Percentiles rank a stretch among this genome's conserved stretches.
Conservation (phyloP, 2,888 invertebrate species). For the Drosophila atroscutellata region DNA sequence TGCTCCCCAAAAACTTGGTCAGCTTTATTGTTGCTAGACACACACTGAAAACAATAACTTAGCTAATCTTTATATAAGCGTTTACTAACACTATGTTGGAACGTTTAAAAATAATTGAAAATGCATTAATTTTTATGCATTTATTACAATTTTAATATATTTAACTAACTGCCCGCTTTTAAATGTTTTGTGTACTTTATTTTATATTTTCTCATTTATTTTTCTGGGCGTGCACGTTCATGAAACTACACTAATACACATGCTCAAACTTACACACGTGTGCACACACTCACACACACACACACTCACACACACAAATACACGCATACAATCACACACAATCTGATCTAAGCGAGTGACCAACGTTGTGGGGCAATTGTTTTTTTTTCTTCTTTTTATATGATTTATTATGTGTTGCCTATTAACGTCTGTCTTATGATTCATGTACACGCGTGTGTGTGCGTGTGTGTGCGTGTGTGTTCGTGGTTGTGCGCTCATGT, state of each 20-base stretch:
- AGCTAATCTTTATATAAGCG: fast-evolving
- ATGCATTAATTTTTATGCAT: neutral
- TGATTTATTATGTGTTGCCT: conserved; percentile 80
- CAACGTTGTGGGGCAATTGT: conserved; percentile 11
- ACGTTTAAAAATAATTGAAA: fast-evolving
- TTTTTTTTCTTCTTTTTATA: conserved; percentile 24
- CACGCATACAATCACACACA: conserved; percentile 9
- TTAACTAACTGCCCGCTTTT: neutral
- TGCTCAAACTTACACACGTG: conserved; percentile 5
- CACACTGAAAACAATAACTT: conserved; percentile 40
- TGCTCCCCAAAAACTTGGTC: conserved; percentile 44
- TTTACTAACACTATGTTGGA: neutral
- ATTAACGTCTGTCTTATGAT: conserved; percentile 67
- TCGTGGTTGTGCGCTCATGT: conserved; percentile 18
- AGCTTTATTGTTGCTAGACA: conserved; percentile 45
- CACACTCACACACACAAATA: conserved; percentile 8
- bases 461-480: conserved; percentile 29
- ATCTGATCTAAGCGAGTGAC: conserved; percentile 47
- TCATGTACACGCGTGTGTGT: conserved; percentile 24
- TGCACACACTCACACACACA: conserved; percentile 23
- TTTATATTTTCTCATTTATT: neutral
- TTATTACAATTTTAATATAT: neutral
- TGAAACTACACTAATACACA: conserved; percentile 41
- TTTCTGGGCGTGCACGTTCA: conserved; percentile 21
- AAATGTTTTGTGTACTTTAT: conserved; percentile 1